These are phyloP conservation scores for Pantherophis guttatus DNA, from an alignment of 2,113 vertebrate species.

Conservation along the genomic window DNA sequence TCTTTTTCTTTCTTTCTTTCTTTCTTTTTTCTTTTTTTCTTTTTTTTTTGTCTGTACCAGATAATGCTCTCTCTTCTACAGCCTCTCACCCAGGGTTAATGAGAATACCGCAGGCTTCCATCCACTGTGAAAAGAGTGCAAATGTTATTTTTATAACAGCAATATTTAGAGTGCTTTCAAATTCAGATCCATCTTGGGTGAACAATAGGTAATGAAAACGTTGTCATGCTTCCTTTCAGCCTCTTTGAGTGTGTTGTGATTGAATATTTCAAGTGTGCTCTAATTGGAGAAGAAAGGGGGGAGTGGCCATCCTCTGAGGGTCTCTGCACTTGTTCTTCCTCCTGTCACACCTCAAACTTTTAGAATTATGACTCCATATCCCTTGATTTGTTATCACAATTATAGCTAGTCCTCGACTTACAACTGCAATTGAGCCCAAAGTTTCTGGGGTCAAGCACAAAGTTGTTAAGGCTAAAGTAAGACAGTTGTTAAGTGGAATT, in stretches of 20 bases:
- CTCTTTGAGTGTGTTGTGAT: not conserved
- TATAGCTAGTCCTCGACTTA: too few species aligned
- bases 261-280: not conserved
- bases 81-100: constrained; percentile 2
- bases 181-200: not conserved
- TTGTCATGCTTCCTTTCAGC: not conserved
- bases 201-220: not conserved
- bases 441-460: too few species aligned
- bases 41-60: not conserved
- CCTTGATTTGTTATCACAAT: not conserved
- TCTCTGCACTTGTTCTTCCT: not conserved
- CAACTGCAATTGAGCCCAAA: too few species aligned
- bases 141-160: not conserved
- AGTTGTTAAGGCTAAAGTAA: too few species aligned
- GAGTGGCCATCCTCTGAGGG: not conserved
- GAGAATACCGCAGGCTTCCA: not conserved
- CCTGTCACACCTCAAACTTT: not conserved
- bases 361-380: not conserved
- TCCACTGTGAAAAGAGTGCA: not conserved
- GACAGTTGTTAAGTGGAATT: too few species aligned
- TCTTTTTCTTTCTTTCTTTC: not conserved
- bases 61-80: too few species aligned
- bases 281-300: not conserved
- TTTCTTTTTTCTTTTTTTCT: fast-evolving
- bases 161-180: not conserved